phyloP scores from a whole-genome alignment of 2,797 vertebrate genomes.

The Thripadectes ignobilis region DNA sequence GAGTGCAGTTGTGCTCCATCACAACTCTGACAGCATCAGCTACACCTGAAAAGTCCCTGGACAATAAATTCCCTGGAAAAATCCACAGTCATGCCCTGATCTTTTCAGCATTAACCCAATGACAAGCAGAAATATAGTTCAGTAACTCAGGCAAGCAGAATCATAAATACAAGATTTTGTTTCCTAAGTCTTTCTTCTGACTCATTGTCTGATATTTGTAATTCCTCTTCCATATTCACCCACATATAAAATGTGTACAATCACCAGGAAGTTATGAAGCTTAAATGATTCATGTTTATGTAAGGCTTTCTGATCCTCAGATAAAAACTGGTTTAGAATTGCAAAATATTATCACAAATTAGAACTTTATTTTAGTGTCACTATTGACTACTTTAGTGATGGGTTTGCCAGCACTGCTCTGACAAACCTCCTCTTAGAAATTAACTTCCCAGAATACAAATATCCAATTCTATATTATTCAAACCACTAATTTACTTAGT shows the following conservation, averaged over 20 bases:
- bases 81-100: background rate
- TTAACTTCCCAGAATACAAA: conserved; percentile 44
- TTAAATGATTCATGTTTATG: conserved; percentile 65
- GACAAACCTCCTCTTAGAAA: conserved; percentile 30
- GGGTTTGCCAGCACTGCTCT: conserved; percentile 38
- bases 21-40: background rate
- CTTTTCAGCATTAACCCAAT: background rate
- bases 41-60: background rate
- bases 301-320: conserved; percentile 41
- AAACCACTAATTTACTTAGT: conserved; percentile 28
- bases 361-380: conserved; percentile 42
- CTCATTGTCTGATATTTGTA: conserved; percentile 62
- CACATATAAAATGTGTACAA: conserved; percentile 35
- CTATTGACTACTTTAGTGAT: background rate
- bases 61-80: background rate
- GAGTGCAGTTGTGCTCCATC: background rate
- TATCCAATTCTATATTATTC: background rate
- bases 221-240: conserved; percentile 47
- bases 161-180: background rate
- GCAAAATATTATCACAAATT: conserved; percentile 63
- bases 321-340: conserved; percentile 43
- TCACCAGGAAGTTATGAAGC: conserved; percentile 9
- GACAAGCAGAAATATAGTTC: background rate
- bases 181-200: conserved; percentile 17
- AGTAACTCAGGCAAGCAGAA: background rate